Evolutionary conservation across 1,140 invertebrate genomes (phyloP).

Genomic region (Drosophila jambulina): DNA sequence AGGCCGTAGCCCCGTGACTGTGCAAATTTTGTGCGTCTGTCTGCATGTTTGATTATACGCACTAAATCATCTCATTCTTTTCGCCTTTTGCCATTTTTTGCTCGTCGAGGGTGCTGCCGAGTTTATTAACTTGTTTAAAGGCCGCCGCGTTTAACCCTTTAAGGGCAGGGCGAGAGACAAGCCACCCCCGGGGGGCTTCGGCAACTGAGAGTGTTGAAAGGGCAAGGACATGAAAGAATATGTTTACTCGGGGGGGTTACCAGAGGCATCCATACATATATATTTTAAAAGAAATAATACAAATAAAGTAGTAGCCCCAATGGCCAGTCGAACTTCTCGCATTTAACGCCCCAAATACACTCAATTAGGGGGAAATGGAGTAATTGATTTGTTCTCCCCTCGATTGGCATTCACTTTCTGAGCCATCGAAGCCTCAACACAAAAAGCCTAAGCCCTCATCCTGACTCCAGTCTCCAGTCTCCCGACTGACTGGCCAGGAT

Average conservation of each 20-base stretch:
- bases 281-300: not conserved
- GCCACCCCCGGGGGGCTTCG: not conserved
- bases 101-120: conserved; percentile 16
- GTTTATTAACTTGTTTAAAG: conserved; percentile 81
- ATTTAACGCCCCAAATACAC: conserved; percentile 4
- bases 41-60: conserved; percentile 78
- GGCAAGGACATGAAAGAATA: conserved; percentile 23
- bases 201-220: conserved; percentile 4
- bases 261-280: not conserved
- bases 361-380: conserved; percentile 1
- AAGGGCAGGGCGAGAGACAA: conserved; percentile 11
- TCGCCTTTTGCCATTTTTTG: conserved; percentile 17
- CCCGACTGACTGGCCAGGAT: conserved; percentile 14
- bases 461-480: not conserved
- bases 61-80: conserved; percentile 77
- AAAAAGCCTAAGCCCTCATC: conserved; percentile 20
- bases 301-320: not conserved
- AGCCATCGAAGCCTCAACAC: conserved; percentile 18
- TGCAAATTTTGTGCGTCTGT: conserved; percentile 77
- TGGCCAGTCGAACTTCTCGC: not conserved
- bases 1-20: conserved; percentile 63
- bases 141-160: conserved; percentile 64
- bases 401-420: conserved; percentile 31
- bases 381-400: conserved; percentile 26
- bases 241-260: not conserved